Percentiles rank a stretch among this genome's conserved stretches.
Evolutionary conservation across 2,888 invertebrate species (phyloP).

Genomic region (Tortrix viridana): DNA sequence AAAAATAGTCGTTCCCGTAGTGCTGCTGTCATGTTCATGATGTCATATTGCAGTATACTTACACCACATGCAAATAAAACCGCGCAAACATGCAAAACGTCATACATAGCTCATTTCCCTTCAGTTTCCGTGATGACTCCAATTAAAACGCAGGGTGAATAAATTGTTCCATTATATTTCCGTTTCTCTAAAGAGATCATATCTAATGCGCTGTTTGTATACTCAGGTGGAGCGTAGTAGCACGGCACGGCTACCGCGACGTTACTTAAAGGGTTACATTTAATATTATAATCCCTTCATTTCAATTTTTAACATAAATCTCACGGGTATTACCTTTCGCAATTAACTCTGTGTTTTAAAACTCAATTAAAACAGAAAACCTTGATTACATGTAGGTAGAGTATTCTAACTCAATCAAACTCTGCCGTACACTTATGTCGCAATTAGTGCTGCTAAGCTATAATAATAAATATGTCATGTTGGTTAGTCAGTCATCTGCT

Average conservation of each 20-base stretch:
- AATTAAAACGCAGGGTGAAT: conserved; percentile 15
- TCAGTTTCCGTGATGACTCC: conserved; percentile 20
- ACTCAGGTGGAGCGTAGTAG: no score
- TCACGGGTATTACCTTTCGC: conserved; percentile 33
- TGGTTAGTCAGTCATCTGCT: conserved; percentile 32
- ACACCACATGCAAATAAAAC: conserved; percentile 18
- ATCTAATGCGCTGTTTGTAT: no score
- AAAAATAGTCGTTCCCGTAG: no score
- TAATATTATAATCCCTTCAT: no score
- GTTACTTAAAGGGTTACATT: no score
- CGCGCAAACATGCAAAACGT: conserved; percentile 29
- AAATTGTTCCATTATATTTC: conserved; percentile 14
- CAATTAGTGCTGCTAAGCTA: background rate
- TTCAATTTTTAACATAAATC: conserved; percentile 10
- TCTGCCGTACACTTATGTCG: background rate
- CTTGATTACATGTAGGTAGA: background rate
- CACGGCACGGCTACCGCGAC: no score
- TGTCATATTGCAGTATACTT: conserved; percentile 48
- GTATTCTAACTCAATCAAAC: conserved; percentile 2
- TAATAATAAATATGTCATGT: background rate
- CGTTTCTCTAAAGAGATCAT: background rate
- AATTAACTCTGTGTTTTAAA: conserved; percentile 34
- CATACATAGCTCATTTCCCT: conserved; percentile 2
- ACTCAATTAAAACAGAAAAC: no score
- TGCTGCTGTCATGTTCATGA: conserved; percentile 49